A percentile compares a stretch with the other conserved stretches of the same genome.
These are phyloP conservation scores for Diarsia rubi DNA, from an alignment of 2,888 invertebrate species.

Conservation along the genomic window DNA sequence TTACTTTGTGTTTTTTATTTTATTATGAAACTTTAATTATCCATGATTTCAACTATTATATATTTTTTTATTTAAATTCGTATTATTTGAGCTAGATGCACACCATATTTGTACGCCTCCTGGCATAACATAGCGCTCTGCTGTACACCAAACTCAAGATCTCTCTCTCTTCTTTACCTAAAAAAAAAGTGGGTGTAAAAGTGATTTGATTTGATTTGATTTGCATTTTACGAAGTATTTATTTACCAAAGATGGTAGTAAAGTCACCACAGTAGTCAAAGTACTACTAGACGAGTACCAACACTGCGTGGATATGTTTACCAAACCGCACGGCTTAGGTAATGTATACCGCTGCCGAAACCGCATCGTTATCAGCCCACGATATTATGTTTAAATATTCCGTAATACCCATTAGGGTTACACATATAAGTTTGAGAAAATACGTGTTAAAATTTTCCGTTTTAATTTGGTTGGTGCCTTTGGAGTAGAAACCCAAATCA, in stretches of 20 bases:
- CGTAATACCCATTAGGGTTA: conserved; percentile 25
- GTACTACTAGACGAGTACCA: conserved; percentile 13
- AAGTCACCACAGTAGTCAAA: neutral
- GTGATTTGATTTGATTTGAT: too few relatives aligned
- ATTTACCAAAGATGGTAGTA: neutral
- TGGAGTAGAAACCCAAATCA: conserved; percentile 7
- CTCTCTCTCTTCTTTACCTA: too few relatives aligned
- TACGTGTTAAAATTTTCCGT: conserved; percentile 1
- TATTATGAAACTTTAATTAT: too few relatives aligned
- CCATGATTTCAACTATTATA: too few relatives aligned
- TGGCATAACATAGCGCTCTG: too few relatives aligned
- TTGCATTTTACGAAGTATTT: neutral
- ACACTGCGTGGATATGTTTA: conserved; percentile 50
- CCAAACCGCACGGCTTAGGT: conserved; percentile 57
- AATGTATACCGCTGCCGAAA: conserved; percentile 58
- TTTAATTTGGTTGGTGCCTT: neutral
- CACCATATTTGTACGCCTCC: too few relatives aligned
- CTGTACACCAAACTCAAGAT: too few relatives aligned
- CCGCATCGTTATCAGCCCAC: conserved; percentile 62
- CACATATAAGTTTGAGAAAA: conserved; percentile 12
- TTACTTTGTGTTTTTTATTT: too few relatives aligned
- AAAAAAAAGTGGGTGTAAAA: too few relatives aligned
- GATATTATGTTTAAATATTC: conserved; percentile 56
- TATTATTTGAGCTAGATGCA: too few relatives aligned
- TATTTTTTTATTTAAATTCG: too few relatives aligned